A percentile compares a stretch with the other conserved stretches of the same genome.
Evolutionary conservation across 2,113 vertebrate genomes (phyloP).

Genomic region (Glaucidium brasilianum): DNA sequence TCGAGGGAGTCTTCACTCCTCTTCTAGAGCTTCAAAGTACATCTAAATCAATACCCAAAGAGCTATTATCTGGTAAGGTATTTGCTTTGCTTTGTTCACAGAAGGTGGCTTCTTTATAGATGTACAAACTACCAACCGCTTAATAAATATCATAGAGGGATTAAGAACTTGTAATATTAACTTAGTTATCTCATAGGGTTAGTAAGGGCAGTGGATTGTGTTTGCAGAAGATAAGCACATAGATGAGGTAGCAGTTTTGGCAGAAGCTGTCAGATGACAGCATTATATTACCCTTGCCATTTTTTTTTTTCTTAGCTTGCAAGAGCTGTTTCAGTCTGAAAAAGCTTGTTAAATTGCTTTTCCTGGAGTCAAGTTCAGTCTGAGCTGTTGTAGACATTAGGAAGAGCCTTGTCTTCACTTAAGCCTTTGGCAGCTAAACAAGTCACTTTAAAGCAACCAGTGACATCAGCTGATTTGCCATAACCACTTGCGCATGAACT

Average conservation of each 20-base stretch:
- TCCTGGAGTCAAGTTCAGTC: neutral
- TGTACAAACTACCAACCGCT: neutral
- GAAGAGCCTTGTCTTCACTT: neutral
- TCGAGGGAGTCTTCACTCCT: slow-evolving; percentile 85
- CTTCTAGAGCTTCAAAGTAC: slow-evolving; percentile 77
- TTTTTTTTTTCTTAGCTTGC: neutral
- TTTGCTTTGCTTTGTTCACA: neutral
- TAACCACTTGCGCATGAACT: neutral
- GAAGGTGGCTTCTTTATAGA: neutral
- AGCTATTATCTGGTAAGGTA: slow-evolving; percentile 81
- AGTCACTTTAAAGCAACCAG: neutral
- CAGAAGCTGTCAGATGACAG: neutral
- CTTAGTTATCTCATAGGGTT: neutral
- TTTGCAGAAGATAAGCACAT: neutral
- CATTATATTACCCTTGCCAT: neutral
- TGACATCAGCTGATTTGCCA: neutral
- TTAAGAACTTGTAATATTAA: neutral
- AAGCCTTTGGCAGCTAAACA: neutral
- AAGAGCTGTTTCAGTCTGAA: neutral
- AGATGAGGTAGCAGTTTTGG: neutral
- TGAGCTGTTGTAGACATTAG: neutral
- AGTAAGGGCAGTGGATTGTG: neutral
- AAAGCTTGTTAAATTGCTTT: neutral
- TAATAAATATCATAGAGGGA: neutral
- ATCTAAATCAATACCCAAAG: slow-evolving; percentile 77